These are phyloP conservation scores for Pygoscelis adeliae DNA, from an alignment of 2,113 vertebrate species.

Conservation along the genomic window DNA sequence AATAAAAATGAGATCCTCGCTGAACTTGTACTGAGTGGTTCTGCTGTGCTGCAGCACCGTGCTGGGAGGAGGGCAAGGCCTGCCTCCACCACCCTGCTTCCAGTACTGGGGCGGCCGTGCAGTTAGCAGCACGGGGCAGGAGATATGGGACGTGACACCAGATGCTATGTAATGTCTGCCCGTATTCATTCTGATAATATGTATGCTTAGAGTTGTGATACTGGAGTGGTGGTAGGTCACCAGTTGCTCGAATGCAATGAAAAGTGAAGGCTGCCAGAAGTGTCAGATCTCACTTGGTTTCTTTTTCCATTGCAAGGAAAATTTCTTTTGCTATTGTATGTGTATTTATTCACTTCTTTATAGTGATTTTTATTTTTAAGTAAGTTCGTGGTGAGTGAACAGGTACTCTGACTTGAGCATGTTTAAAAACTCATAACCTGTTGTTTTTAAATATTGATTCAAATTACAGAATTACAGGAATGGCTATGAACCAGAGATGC, in stretches of 20 bases:
- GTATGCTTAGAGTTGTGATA: neutral
- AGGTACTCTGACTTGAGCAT: neutral
- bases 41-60: neutral
- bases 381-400: neutral
- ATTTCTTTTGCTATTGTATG: neutral
- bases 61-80: neutral
- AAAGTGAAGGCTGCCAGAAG: neutral
- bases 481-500: neutral
- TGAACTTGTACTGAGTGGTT: neutral
- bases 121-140: neutral
- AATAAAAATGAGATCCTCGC: neutral
- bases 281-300: neutral
- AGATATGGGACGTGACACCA: rapidly evolving
- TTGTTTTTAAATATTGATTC: neutral
- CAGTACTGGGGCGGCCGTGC: neutral
- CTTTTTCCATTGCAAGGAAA: neutral
- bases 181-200: neutral
- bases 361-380: neutral
- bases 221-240: neutral
- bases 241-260: neutral
- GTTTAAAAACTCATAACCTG: neutral
- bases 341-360: neutral
- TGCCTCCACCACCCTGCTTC: neutral
- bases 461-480: neutral
- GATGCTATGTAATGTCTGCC: neutral